phyloP scores from a whole-genome alignment of 2,113 vertebrate genomes.

The Leucosticte australis region DNA sequence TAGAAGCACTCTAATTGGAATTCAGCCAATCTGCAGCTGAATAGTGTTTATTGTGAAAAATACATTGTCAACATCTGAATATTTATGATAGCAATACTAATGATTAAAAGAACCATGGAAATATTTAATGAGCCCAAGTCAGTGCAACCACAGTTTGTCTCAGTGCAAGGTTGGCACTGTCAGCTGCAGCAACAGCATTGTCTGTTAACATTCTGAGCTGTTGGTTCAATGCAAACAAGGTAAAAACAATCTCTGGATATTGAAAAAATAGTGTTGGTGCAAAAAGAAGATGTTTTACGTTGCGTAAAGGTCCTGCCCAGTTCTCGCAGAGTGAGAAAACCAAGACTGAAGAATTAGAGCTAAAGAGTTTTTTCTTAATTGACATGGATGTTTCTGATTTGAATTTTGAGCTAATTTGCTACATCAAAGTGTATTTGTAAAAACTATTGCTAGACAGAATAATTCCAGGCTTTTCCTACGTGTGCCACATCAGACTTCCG shows the following conservation, averaged over 20 bases:
- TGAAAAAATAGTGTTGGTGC: not conserved
- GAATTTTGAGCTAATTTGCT: not conserved
- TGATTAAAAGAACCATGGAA: not conserved
- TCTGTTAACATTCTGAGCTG: not conserved
- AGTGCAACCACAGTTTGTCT: not conserved
- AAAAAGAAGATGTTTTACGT: not conserved
- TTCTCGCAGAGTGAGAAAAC: not conserved
- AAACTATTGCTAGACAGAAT: not conserved
- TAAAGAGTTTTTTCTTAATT: not conserved
- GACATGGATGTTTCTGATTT: not conserved
- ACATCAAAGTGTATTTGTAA: not conserved
- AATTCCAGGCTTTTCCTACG: not conserved
- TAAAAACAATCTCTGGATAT: not conserved
- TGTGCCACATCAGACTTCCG: not conserved
- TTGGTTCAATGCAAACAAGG: not conserved
- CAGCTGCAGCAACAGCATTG: not conserved
- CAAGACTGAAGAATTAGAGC: not conserved
- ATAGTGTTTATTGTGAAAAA: not conserved
- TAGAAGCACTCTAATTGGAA: not conserved
- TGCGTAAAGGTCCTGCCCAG: not conserved
- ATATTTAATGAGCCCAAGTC: not conserved
- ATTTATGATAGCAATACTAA: not conserved
- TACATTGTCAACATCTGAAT: slow-evolving; percentile 1
- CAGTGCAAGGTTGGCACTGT: not conserved
- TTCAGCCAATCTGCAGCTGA: not conserved